These are phyloP conservation scores for Bombylius major DNA, from an alignment of 2,888 invertebrate genomes.

Conservation along the genomic window DNA sequence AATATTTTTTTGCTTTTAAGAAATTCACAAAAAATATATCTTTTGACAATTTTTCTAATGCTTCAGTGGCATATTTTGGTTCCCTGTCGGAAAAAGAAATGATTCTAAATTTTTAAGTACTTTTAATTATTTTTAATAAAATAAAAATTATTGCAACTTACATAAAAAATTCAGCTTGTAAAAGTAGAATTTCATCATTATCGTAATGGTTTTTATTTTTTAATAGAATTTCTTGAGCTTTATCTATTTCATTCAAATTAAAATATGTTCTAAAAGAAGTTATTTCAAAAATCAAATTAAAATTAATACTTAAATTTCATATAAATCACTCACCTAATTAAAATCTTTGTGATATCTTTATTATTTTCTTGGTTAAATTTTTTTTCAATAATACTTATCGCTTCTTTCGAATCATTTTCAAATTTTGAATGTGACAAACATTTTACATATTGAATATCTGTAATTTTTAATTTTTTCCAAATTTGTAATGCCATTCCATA, in stretches of 20 bases:
- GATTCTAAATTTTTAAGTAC: background rate
- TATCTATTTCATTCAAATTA: conserved; percentile 19
- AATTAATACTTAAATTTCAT: no score
- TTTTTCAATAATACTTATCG: conserved; percentile 22
- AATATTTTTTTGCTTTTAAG: conserved; percentile 24
- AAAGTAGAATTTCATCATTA: conserved; percentile 3
- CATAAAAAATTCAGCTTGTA: conserved; percentile 23
- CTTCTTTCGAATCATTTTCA: conserved; percentile 34
- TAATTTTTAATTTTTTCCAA: conserved; percentile 20
- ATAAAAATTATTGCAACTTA: conserved; percentile 14
- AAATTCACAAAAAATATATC: conserved; percentile 22
- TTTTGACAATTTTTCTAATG: background rate
- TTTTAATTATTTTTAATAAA: background rate
- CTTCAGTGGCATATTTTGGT: conserved; percentile 1
- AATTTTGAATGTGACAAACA: conserved; percentile 25
- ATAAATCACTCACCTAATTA: background rate
- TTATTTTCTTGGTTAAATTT: background rate
- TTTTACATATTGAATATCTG: conserved; percentile 16
- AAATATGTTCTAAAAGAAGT: conserved; percentile 22
- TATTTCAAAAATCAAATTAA: conserved; percentile 20
- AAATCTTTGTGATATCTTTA: background rate
- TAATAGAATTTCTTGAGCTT: conserved; percentile 11
- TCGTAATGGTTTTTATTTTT: background rate
- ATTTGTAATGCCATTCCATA: conserved; percentile 36
- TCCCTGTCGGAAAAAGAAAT: conserved; percentile 13